A percentile compares a stretch with the other conserved stretches of the same genome.
phyloP scores from a whole-genome alignment of 2,888 invertebrate species.

The Cryptocephalus moraei region DNA sequence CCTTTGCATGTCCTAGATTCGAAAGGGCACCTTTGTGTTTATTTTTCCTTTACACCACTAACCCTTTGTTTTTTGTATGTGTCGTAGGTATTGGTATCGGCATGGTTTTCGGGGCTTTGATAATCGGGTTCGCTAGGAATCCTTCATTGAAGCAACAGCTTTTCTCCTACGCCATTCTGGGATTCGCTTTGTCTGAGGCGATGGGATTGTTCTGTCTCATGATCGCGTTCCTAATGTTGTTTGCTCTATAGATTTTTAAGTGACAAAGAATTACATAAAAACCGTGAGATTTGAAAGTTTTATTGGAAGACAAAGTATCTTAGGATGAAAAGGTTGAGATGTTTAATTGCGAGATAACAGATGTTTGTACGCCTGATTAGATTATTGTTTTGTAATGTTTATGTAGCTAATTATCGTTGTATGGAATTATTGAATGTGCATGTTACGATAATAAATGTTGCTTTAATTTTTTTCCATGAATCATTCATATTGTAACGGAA shows the following conservation, averaged over 20 bases:
- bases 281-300: no score
- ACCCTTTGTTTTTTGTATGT: slow-evolving; percentile 1
- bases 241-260: slow-evolving; percentile 65
- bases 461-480: no score
- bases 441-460: no score
- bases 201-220: slow-evolving; percentile 99
- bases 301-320: no score
- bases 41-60: background rate
- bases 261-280: slow-evolving; percentile 11
- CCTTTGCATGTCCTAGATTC: background rate
- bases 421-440: no score
- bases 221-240: slow-evolving; percentile 96
- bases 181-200: slow-evolving; percentile 96
- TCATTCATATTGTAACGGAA: no score
- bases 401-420: no score
- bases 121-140: slow-evolving; percentile 93
- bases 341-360: no score
- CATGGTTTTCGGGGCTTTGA: slow-evolving; percentile 91
- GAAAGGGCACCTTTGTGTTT: background rate
- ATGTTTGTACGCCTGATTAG: no score
- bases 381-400: no score
- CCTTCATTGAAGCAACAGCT: slow-evolving; percentile 96
- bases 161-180: slow-evolving; percentile 95
- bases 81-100: slow-evolving; percentile 90
- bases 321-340: no score